phyloP scores from a whole-genome alignment of 1,140 invertebrate species.

The Hylaeus anthracinus region DNA sequence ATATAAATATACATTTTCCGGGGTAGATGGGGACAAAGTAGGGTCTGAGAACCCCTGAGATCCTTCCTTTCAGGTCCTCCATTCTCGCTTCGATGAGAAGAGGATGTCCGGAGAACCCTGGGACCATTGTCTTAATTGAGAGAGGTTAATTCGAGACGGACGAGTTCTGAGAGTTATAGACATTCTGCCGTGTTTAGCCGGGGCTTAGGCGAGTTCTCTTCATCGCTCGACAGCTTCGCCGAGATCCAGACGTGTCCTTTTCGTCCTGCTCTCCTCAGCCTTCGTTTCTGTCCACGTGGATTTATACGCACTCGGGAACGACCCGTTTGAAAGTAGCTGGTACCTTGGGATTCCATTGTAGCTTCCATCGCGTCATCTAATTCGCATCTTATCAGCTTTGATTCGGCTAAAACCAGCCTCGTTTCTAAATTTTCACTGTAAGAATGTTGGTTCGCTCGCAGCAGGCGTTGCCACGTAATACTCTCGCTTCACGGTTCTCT shows the following conservation, averaged over 20 bases:
- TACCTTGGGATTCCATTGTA: slow-evolving; percentile 9
- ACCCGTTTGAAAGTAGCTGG: background rate
- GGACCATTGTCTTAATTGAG: slow-evolving; percentile 67
- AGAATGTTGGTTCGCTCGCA: background rate
- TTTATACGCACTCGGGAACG: slow-evolving; percentile 14
- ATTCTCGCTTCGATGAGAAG: slow-evolving; percentile 58
- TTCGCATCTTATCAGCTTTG: background rate
- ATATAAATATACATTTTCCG: slow-evolving; percentile 30
- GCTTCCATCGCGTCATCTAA: background rate
- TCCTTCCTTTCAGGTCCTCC: slow-evolving; percentile 46
- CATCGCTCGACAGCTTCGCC: slow-evolving; percentile 49
- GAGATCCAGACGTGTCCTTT: background rate
- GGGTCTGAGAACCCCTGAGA: slow-evolving; percentile 50
- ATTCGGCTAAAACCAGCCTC: too few relatives aligned
- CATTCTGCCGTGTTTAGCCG: slow-evolving; percentile 55
- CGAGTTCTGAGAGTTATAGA: slow-evolving; percentile 63
- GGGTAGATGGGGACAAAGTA: background rate
- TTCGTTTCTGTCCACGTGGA: slow-evolving; percentile 14
- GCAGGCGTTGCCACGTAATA: background rate
- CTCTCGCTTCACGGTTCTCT: slow-evolving; percentile 1
- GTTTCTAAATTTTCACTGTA: background rate
- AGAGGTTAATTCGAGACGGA: slow-evolving; percentile 67
- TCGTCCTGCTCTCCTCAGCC: background rate
- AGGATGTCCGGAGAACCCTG: slow-evolving; percentile 58
- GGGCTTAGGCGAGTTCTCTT: slow-evolving; percentile 52